A percentile compares a stretch with the other conserved stretches of the same genome.
These are phyloP conservation scores for Brachypterus glaber DNA, from an alignment of 2,888 invertebrate genomes.

Conservation along the genomic window DNA sequence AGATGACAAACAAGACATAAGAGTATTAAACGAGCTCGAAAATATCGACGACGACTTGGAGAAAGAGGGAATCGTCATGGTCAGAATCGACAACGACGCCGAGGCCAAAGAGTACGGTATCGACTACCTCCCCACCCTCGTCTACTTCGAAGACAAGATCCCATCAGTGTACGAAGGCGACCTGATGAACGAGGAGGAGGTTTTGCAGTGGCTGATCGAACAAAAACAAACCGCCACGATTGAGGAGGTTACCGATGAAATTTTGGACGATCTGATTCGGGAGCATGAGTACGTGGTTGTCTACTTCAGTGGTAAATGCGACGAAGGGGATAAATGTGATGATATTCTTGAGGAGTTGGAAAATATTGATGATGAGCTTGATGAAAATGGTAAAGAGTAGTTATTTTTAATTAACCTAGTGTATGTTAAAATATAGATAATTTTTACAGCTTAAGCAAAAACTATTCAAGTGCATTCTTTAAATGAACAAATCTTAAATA, in stretches of 20 bases:
- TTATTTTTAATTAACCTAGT: too few relatives aligned
- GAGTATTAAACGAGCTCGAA: constrained; percentile 79
- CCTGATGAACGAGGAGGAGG: constrained; percentile 84
- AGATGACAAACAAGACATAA: constrained; percentile 80
- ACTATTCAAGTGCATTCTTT: too few relatives aligned
- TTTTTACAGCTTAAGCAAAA: too few relatives aligned
- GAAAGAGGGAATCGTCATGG: constrained; percentile 82
- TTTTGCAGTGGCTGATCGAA: constrained; percentile 78
- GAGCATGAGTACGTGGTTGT: constrained; percentile 92
- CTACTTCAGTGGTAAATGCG: constrained; percentile 83
- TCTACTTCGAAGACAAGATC: constrained; percentile 86
- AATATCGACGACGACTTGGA: constrained; percentile 88
- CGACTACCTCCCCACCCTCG: constrained; percentile 73
- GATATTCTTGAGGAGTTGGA: constrained; percentile 76
- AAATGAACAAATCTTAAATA: too few relatives aligned
- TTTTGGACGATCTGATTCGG: constrained; percentile 71
- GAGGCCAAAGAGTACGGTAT: constrained; percentile 88
- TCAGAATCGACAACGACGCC: constrained; percentile 79
- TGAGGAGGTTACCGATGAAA: constrained; percentile 90
- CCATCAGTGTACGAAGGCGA: constrained; percentile 88
- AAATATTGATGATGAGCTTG: constrained; percentile 86
- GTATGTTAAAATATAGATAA: too few relatives aligned
- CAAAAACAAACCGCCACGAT: constrained; percentile 86
- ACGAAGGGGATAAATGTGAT: constrained; percentile 80
- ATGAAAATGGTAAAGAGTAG: constrained; percentile 90